Percentiles rank a stretch among this genome's conserved stretches.
These are phyloP conservation scores for Drosophila neoperkinsi DNA, from an alignment of 2,888 invertebrate species.

Conservation along the genomic window DNA sequence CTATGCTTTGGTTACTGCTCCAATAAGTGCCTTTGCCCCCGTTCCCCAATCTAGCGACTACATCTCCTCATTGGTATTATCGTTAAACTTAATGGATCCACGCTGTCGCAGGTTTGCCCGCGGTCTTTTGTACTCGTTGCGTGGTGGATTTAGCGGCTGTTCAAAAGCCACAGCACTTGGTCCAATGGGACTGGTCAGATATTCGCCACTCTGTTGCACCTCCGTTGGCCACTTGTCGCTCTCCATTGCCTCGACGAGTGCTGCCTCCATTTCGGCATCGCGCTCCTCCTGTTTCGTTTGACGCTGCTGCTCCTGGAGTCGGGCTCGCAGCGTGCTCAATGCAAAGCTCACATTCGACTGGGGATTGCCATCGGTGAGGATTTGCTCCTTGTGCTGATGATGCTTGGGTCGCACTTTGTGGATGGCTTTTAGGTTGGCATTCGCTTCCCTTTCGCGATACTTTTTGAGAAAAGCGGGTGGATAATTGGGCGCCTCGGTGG, in stretches of 20 bases:
- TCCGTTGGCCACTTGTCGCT: slow-evolving; percentile 78
- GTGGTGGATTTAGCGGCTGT: slow-evolving; percentile 50
- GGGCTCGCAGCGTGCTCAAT: slow-evolving; percentile 69
- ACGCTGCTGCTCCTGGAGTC: slow-evolving; percentile 59
- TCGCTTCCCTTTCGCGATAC: slow-evolving; percentile 62
- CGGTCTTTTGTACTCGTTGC: slow-evolving; percentile 55
- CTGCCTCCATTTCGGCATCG: slow-evolving; percentile 57
- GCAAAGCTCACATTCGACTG: slow-evolving; percentile 46
- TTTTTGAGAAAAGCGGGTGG: slow-evolving; percentile 77
- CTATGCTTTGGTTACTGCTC: slow-evolving; percentile 69
- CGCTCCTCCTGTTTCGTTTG: slow-evolving; percentile 49
- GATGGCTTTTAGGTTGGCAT: slow-evolving; percentile 14
- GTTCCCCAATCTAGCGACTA: slow-evolving; percentile 24
- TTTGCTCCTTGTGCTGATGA: slow-evolving; percentile 41
- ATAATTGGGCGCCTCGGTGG: slow-evolving; percentile 82
- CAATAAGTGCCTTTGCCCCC: slow-evolving; percentile 1
- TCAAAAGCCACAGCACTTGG: slow-evolving; percentile 73
- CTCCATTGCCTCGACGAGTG: slow-evolving; percentile 60
- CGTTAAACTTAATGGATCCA: slow-evolving; percentile 79
- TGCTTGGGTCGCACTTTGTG: slow-evolving; percentile 46
- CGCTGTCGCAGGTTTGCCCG: slow-evolving; percentile 69
- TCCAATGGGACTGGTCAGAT: slow-evolving; percentile 71
- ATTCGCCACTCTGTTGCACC: slow-evolving; percentile 57
- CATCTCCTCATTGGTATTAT: slow-evolving; percentile 71
- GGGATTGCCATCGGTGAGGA: slow-evolving; percentile 18